These are phyloP conservation scores for Campoplex capitator DNA, from an alignment of 2,888 invertebrate genomes.

Conservation along the genomic window DNA sequence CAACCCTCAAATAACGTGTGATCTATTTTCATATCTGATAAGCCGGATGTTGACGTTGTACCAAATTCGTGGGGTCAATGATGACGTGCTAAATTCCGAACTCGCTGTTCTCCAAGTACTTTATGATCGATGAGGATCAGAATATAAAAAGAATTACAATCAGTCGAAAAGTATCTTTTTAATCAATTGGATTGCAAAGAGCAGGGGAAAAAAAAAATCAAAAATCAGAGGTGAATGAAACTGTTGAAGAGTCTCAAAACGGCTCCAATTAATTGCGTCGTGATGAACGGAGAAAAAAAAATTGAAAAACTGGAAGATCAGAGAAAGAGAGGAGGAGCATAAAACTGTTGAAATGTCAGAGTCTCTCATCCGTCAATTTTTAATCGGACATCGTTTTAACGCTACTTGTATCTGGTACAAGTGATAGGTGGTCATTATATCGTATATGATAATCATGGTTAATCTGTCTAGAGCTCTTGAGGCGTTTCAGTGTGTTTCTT, in stretches of 20 bases:
- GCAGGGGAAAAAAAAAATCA: not conserved
- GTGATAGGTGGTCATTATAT: conserved; percentile 45
- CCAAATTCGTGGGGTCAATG: not conserved
- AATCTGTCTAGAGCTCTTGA: conserved; percentile 13
- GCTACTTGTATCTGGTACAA: conserved; percentile 28
- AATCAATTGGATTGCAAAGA: not conserved
- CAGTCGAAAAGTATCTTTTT: not conserved
- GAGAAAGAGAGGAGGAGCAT: not conserved
- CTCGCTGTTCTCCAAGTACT: no score
- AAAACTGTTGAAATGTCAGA: not conserved
- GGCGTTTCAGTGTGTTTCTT: conserved; percentile 30
- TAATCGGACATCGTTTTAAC: conserved; percentile 28
- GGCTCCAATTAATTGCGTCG: not conserved
- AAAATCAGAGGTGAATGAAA: not conserved
- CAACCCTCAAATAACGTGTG: conserved; percentile 25
- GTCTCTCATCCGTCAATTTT: conserved; percentile 20
- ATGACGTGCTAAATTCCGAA: not conserved
- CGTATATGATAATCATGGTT: conserved; percentile 39
- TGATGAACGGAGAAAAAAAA: not conserved
- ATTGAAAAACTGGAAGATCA: not conserved
- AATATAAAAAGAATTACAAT: not conserved
- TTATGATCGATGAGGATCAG: not conserved
- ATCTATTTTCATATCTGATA: not conserved
- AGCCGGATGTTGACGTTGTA: conserved; percentile 14
- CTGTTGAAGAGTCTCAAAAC: not conserved